Base-by-base conservation (phyloP, 2,113 vertebrate genomes). In the Leuciscus idus region DNA sequence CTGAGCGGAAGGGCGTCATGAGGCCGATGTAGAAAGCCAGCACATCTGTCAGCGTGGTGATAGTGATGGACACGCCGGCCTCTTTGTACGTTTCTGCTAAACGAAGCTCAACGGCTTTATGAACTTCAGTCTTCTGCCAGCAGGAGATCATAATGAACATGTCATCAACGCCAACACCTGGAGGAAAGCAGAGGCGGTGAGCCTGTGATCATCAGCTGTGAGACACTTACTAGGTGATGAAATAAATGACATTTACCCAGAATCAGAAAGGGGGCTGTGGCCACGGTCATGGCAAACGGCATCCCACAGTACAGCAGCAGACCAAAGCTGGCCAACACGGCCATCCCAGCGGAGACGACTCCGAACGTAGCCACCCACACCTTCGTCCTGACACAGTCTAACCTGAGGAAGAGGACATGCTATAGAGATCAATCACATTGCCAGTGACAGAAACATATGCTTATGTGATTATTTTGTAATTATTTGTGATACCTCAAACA, bases 121-220 rank as follows among this genome's bases (percentile, higher is more conserved):
- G 5, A 52, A 91, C 73, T 64, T 64, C 28, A 30, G 94, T 96
- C 87, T 93, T 92, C 55, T 96, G 93, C 95, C 95, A 96, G 85
- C 91, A 89, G 84, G 95, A 91, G 4, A 96, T 93, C 92, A 96
- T 92, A 78, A 96, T 94, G 89, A 96, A 96, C 94, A 96, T 95
- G 87, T 96, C 94, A 91, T 96, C 94, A 8, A 96, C 93, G 0
- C 95, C 95, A 89, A 96, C 91, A 83, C 95, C 95, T 96, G 33
- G 33, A 70, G 75, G 64, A 77, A 6, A 23, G 11, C 52, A 55
- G 17, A 55, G 5, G 7, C 1, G 8, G 2, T 50, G 17, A 78
- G 28, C 2, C 11, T 15, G 5, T 79, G 1, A 48, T 6, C 19
- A 39, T 36, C 33, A 39, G 66, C 66, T 39, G 33, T 36, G 17